Conservation (phyloP, 2,888 invertebrate species). For the Nephrotoma appendiculata region DNA sequence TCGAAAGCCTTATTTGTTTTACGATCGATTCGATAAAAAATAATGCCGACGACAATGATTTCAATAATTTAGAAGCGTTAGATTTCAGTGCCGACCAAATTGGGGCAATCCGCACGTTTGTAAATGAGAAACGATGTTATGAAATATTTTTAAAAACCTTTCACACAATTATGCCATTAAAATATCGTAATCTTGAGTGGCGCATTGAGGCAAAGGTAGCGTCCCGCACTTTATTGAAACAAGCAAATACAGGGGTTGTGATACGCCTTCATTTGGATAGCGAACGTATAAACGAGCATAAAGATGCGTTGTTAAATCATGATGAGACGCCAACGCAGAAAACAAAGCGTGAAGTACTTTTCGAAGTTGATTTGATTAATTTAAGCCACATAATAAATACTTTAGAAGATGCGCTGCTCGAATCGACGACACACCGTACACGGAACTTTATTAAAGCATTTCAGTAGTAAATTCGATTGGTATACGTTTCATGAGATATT, state of each 20-base stretch:
- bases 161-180: slow-evolving; percentile 22
- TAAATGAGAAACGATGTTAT: neutral
- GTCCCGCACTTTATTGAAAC: slow-evolving; percentile 40
- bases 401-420: slow-evolving; percentile 45
- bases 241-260: slow-evolving; percentile 42
- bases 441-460: slow-evolving; percentile 27
- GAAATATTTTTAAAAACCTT: slow-evolving; percentile 28
- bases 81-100: slow-evolving; percentile 21
- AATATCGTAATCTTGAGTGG: slow-evolving; percentile 46
- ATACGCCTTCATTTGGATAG: slow-evolving; percentile 40
- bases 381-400: slow-evolving; percentile 44
- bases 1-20: slow-evolving; percentile 59
- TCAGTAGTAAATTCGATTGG: slow-evolving; percentile 16
- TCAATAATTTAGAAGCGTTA: slow-evolving; percentile 18
- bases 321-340: slow-evolving; percentile 14
- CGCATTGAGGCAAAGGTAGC: slow-evolving; percentile 47
- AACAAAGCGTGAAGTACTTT: slow-evolving; percentile 30
- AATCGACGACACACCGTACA: slow-evolving; percentile 39
- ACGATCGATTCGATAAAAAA: slow-evolving; percentile 55
- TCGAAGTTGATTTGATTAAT: slow-evolving; percentile 46
- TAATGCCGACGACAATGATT: slow-evolving; percentile 36
- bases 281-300: slow-evolving; percentile 28
- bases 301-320: slow-evolving; percentile 19
- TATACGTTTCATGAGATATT: neutral
- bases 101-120: neutral